These are phyloP conservation scores for Aricia artaxerxes DNA, from an alignment of 2,888 invertebrate species.

Conservation along the genomic window DNA sequence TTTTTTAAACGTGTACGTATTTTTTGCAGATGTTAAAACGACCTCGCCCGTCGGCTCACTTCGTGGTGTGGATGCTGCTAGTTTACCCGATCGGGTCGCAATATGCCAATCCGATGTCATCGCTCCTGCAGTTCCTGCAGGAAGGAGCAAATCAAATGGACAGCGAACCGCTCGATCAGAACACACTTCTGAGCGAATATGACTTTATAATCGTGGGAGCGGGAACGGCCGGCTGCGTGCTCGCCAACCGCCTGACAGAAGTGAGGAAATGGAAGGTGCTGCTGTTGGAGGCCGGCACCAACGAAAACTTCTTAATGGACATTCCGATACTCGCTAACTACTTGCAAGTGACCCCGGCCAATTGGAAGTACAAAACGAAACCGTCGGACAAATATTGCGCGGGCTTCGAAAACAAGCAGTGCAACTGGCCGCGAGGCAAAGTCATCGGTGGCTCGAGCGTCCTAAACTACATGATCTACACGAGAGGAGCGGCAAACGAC, in stretches of 20 bases:
- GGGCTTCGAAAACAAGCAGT: conserved; percentile 87
- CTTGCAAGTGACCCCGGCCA: conserved; percentile 85
- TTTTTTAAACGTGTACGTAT: conserved; percentile 32
- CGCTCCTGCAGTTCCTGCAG: conserved; percentile 74
- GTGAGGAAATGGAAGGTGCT: conserved; percentile 84
- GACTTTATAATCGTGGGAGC: conserved; percentile 90
- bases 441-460: conserved; percentile 91
- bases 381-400: conserved; percentile 86
- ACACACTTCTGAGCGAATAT: conserved; percentile 78
- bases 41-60: conserved; percentile 49
- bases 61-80: conserved; percentile 53
- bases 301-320: conserved; percentile 87
- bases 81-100: conserved; percentile 54
- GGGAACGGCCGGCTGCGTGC: conserved; percentile 88
- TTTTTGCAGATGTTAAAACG: conserved; percentile 67
- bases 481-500: conserved; percentile 85
- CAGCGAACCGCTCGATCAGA: conserved; percentile 78
- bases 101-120: conserved; percentile 63
- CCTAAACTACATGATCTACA: conserved; percentile 91
- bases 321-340: conserved; percentile 87
- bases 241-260: conserved; percentile 88
- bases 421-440: conserved; percentile 90
- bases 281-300: conserved; percentile 86
- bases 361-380: conserved; percentile 91
- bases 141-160: conserved; percentile 77